Base-by-base conservation (phyloP, 2,888 invertebrate genomes). In the Hybos culiciformis region DNA sequence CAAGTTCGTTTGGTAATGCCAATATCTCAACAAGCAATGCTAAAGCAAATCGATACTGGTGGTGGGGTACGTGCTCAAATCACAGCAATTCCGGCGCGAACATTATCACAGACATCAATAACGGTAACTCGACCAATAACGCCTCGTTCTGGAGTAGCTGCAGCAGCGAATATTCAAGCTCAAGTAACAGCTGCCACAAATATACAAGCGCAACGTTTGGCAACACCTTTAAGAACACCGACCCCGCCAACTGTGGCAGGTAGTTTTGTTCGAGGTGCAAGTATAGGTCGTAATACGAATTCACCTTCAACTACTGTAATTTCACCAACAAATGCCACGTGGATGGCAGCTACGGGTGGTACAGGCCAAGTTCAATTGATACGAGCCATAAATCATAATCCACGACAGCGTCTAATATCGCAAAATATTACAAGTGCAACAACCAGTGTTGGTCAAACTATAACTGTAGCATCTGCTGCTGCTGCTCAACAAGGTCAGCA, bases 21-120 rank as follows among this genome's bases (percentile, higher is more conserved):
- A 34, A 56, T 71, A 42, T 63, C 70, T 53, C 66, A 69, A 15
- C 69, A 67, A 52, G 60, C 67, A n/a, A 69, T 73, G 56, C 63
- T 74, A 11, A 73, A 73, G 54, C 71, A 70, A 61, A 66, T 72
- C 59, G 41, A 31, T 3, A 49, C 48, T 24, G 52, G 54, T 14
- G 55, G 54, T 4, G 60, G 61, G 5, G 42, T 48, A 1, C 54
- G 66, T 11, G 61, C 66, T 0, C 66, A 66, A 50, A 64, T 66
- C 5, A 65, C 66, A 4, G 60, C 66, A 15, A 60, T 66, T 51
- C 64, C 66, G 19, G 56, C 65, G n/a, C 54, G 65, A 24, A 61
- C 61, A n/a, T 58, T 64, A 3, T 60, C 66, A 1, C 65, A 65
- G 46, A 62, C 66, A n/a, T 65, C 67, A 0, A 67, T 67, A 5